These are phyloP conservation scores for Rotaria sp. DNA, from an alignment of 2,888 invertebrate genomes.

Conservation along the genomic window DNA sequence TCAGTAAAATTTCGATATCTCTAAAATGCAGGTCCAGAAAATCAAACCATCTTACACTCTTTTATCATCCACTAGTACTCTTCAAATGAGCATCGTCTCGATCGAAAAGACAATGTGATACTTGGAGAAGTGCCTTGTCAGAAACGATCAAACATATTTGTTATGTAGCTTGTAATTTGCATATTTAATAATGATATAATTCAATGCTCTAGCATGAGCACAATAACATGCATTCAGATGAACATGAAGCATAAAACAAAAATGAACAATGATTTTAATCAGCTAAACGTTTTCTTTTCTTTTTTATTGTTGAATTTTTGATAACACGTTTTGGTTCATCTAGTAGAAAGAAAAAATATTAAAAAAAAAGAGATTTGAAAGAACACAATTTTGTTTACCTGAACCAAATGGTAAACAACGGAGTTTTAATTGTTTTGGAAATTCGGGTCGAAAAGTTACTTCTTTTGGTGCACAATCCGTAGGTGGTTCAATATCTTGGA, in stretches of 20 bases:
- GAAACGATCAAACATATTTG: too few species aligned
- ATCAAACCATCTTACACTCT: too few species aligned
- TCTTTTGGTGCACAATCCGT: neutral
- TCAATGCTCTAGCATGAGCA: too few species aligned
- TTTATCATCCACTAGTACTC: too few species aligned
- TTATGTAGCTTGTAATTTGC: too few species aligned
- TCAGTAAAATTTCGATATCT: too few species aligned
- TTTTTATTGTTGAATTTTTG: neutral
- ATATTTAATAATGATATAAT: too few species aligned
- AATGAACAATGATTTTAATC: neutral
- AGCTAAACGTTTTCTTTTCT: neutral
- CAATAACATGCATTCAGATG: neutral
- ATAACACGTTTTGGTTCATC: neutral
- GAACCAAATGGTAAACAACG: conserved; percentile 22
- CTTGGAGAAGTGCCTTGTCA: too few species aligned
- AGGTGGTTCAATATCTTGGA: neutral
- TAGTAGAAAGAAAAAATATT: neutral
- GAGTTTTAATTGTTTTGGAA: neutral
- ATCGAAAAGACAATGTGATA: too few species aligned
- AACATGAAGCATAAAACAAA: neutral
- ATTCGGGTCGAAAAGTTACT: neutral
- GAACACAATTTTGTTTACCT: neutral
- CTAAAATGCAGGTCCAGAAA: too few species aligned
- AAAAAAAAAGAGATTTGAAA: too few species aligned
- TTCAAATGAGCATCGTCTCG: too few species aligned